Evolutionary conservation across 2,888 invertebrate species (phyloP), one percentile per base, ranked within the genome.

Genomic region (Eueremaeus valkanovi): DNA sequence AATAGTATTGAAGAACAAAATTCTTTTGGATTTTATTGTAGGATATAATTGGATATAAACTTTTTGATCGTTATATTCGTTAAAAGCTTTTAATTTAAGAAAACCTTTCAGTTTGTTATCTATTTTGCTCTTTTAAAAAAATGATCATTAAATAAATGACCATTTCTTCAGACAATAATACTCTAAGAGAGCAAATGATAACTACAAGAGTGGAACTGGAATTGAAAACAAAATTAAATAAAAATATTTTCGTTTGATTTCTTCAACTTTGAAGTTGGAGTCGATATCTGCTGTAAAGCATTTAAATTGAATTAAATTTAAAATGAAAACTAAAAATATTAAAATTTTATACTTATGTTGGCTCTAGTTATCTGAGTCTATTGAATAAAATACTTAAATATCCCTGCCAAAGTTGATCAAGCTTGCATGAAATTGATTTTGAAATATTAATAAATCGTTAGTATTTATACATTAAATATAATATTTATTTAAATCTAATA

Each of bases 81-180:
- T 16, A 45, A 45, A 13, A 45, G 18, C 45, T 45, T 45, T 45
- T 45, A 3, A 45, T 45, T 45, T 45, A 45, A 16, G 45, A 45
- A 16, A 11, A 11, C 3, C 11, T 45, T 45, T 45, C n/a, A n/a
- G n/a, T 45, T 45, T 45, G 45, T 45, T 45, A 45, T 45, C 45
- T 45, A 3, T 45, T 45, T 45, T 18, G 9, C 16, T 45, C 36
- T 36, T 36, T 11, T 36, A 5, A 36, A 16, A 6, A 45, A 45
- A 45, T 45, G 45, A 45, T 45, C 45, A 45, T 45, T 45, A 45
- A 45, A 45, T 45, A 45, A 45, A 45, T 45, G 45, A 45, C 45
- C 45, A 13, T 16, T 45, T 45, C 45, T 45, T 45, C 45, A 45
- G 11, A 45, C 45, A 45, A 16, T 45, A 45, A 45, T 45, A 45